Evolutionary conservation across 2,888 invertebrate species (phyloP).

Genomic region (Venusia cambrica): DNA sequence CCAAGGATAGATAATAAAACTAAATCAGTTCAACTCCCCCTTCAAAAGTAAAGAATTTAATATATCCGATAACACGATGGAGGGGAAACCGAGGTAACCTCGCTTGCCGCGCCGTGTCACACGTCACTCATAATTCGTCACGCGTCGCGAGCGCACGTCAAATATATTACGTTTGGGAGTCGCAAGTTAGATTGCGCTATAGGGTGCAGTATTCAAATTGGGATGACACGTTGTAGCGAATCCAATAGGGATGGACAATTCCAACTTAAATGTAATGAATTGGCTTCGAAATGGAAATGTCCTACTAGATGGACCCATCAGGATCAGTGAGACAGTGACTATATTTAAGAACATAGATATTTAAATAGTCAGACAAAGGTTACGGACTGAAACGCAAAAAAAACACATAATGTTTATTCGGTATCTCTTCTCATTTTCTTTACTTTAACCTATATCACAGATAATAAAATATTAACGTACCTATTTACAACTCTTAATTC

Average conservation of each 20-base stretch:
- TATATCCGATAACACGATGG: slow-evolving; percentile 38
- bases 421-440: too few relatives aligned
- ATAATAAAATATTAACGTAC: too few relatives aligned
- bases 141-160: slow-evolving; percentile 55
- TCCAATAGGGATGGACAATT: slow-evolving; percentile 1
- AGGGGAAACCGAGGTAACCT: slow-evolving; percentile 44
- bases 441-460: too few relatives aligned
- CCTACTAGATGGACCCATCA: too few relatives aligned
- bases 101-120: slow-evolving; percentile 43
- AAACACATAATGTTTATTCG: too few relatives aligned
- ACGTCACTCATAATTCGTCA: slow-evolving; percentile 72
- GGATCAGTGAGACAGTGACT: too few relatives aligned
- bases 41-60: slow-evolving; percentile 48
- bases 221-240: slow-evolving; percentile 26
- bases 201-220: slow-evolving; percentile 46
- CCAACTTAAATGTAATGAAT: too few relatives aligned
- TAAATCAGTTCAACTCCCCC: slow-evolving; percentile 23
- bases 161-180: slow-evolving; percentile 46
- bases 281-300: too few relatives aligned
- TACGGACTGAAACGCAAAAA: too few relatives aligned
- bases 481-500: too few relatives aligned
- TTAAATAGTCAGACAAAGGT: too few relatives aligned
- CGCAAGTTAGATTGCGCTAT: slow-evolving; percentile 50
- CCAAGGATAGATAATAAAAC: slow-evolving; percentile 1
- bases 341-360: too few relatives aligned